Base-by-base conservation (phyloP, 2,888 invertebrate genomes). In the Linnaemya tessellans region DNA sequence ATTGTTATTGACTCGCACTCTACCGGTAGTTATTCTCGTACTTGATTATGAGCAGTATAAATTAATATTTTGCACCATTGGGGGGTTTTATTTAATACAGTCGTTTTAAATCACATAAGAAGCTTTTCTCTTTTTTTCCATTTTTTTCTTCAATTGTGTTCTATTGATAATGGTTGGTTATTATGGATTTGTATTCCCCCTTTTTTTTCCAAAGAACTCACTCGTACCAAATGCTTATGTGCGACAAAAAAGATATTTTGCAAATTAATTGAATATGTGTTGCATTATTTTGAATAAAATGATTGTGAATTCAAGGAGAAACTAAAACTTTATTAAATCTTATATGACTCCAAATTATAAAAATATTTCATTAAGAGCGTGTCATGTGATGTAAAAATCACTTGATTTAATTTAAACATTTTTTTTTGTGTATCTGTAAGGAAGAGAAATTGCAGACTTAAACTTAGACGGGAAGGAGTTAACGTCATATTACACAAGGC, bases 61-160 rank as follows among this genome's bases (percentile, higher is more conserved):
- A 79, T 85, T 82, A 85, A 85, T 85, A 85, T 82, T 82, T 85
- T 74, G 74, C 84, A 74, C 84, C 84, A 70, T 68, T 75, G 84
- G 84, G n/a, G 82, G 84, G 84, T 64, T 62, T 80, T 70, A 62
- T 67, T 80, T 68, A 60, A 75, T 80, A 71, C 64, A 56, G 56
- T 56, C 68, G 64, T 41, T 15, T 80, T 75, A 78, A 77, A 78
- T 80, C 77, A 35, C 71, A 58, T 84, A 84, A 84, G 84, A 73
- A 82, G 82, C 78, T 85, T 85, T 85, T 64, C 46, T 58, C 38
- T 67, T 56, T 62, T 60, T 51, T 41, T 43, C 49, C 38, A 22
- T 60, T 30, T 20, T 30, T 41, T 18, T 30, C 30, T 60, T 65
- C 64, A 70, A 75, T 64, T 81, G 54, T 71, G 58, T 58, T 46